Percentiles rank a stretch among this genome's conserved stretches.
phyloP scores from a whole-genome alignment of 1,140 invertebrate genomes.

The Colletes gigas region DNA sequence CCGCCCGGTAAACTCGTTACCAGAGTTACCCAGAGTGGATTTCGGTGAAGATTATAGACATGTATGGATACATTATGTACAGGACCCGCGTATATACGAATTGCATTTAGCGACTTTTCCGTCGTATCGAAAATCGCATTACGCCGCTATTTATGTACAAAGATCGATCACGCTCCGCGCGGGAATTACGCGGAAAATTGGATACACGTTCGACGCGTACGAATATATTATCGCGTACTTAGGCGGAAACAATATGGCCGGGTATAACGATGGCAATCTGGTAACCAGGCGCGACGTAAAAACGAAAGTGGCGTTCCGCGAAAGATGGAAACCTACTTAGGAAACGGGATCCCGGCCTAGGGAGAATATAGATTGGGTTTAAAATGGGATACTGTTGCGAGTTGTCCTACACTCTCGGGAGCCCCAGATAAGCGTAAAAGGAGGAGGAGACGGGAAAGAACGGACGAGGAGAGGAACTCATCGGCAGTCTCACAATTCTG shows the following conservation, averaged over 20 bases:
- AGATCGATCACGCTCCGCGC: background rate
- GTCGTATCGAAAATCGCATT: background rate
- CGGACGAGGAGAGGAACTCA: constrained; percentile 57
- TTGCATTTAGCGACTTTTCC: constrained; percentile 28
- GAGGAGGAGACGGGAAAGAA: constrained; percentile 16
- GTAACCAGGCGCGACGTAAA: background rate
- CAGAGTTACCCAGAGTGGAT: constrained; percentile 50
- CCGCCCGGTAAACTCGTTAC: constrained; percentile 56
- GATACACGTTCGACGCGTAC: background rate
- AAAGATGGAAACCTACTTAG: constrained; percentile 53
- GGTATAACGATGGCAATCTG: background rate
- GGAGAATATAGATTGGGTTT: constrained; percentile 62
- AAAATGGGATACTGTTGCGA: constrained; percentile 59
- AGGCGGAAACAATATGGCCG: background rate
- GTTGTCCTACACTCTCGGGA: constrained; percentile 42
- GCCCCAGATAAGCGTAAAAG: constrained; percentile 37
- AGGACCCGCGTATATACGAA: background rate
- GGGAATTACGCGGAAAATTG: background rate
- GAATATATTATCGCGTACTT: constrained; percentile 22
- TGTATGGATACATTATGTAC: background rate
- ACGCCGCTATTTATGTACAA: background rate
- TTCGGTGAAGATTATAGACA: constrained; percentile 25
- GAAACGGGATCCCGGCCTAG: constrained; percentile 29
- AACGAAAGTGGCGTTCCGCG: constrained; percentile 42
- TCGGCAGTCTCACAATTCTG: constrained; percentile 59